phyloP scores from a whole-genome alignment of 2,797 vertebrate species.

The Coregonus suidteri region DNA sequence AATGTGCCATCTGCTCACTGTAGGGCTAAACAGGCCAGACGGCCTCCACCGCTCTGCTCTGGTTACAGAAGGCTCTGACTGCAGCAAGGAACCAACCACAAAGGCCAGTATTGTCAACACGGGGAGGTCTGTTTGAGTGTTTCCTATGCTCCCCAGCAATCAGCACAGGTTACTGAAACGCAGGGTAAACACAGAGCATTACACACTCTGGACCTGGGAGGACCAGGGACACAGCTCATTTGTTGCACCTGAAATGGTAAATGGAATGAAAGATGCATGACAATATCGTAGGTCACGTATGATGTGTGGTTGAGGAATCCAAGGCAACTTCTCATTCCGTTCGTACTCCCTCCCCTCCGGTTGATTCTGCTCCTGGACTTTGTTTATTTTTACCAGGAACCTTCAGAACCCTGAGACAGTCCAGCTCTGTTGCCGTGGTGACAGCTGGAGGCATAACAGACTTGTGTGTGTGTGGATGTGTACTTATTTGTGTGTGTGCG shows the following conservation, averaged over 20 bases:
- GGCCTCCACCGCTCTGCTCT: neutral
- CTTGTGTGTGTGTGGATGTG: constrained; percentile 6
- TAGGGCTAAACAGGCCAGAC: neutral
- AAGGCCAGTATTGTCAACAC: constrained; percentile 15
- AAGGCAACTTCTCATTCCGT: neutral
- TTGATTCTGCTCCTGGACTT: constrained; percentile 11
- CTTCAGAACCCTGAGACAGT: constrained; percentile 47
- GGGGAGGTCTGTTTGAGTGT: neutral
- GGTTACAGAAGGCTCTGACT: constrained; percentile 1
- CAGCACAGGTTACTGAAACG: constrained; percentile 4
- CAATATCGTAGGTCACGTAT: neutral
- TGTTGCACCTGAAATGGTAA: neutral
- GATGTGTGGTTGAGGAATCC: neutral
- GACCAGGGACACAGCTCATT: neutral
- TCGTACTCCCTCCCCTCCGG: neutral
- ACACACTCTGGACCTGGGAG: neutral
- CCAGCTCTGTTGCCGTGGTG: constrained; percentile 55
- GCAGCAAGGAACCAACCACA: constrained; percentile 8
- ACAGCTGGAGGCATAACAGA: constrained; percentile 61
- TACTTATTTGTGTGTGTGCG: no score
- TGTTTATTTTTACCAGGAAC: constrained; percentile 58
- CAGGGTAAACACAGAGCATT: neutral
- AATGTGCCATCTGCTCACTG: neutral
- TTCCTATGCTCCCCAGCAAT: constrained; percentile 2
- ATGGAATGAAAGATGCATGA: neutral